Evolutionary conservation across 23 tunicate genomes (phyloP), one percentile per base, ranked within the genome.

Genomic region (Ciona savignyi): DNA sequence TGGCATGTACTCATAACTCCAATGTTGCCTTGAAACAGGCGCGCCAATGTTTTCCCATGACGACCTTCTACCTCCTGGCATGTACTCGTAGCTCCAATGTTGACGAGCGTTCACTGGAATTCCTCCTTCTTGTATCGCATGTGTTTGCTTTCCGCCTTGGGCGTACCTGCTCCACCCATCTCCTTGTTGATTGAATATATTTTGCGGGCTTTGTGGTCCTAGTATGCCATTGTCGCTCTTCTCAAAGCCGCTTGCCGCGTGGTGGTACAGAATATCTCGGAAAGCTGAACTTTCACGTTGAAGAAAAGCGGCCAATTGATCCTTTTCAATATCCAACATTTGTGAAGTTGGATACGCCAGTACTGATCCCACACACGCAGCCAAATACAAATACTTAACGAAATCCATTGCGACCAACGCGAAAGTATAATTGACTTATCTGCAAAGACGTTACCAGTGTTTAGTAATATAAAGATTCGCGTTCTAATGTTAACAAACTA

Each of bases 61-160:
- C 6, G 49, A 32, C 30, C 34, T 72, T 24, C 34, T 42, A 33
- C 76, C 76, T 1, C 64, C 63, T 33, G 76, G 76, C 24, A 48
- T 48, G n/a, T 9, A 72, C 32, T 26, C 33, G 32, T 72, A 24
- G 76, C 76, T 72, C 76, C 76, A 72, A 49, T 72, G 76, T 48
- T 72, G 76, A 28, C 35, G 67, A 11, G 67, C 56, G 56, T 42
- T 42, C 56, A 42, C 56, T 42, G 56, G 56, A 15, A 42, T 15
- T 15, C 56, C 56, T 9, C 9, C 11, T 6, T 42, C 56, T 42
- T 42, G 56, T 15, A 42, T 42, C 56, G 11, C 11, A n/a, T n/a
- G n/a, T n/a, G n/a, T n/a, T 15, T 42, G 56, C 15, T 9, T 15
- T 9, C 15, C 15, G 56, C 11, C 56, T 42, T 42, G 56, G 11